These are phyloP conservation scores for Drosophila pandora DNA, from an alignment of 1,140 invertebrate genomes.

Conservation along the genomic window DNA sequence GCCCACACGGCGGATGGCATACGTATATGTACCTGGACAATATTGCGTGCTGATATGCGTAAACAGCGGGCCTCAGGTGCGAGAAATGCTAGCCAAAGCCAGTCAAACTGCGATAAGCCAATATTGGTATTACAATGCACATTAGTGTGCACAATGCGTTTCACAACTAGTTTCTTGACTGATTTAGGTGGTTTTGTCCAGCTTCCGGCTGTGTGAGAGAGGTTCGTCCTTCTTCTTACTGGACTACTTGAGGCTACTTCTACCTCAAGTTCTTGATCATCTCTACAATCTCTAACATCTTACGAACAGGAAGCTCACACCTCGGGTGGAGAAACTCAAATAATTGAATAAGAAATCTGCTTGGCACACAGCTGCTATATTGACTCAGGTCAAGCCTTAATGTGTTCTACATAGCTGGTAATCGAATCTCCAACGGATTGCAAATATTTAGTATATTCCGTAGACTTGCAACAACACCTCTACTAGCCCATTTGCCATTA, in stretches of 20 bases:
- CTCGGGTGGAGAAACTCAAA: neutral
- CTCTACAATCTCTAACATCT: neutral
- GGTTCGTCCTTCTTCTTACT: too few species aligned
- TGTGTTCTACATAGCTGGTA: constrained; percentile 52
- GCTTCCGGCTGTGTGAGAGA: neutral
- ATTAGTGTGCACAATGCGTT: constrained; percentile 3
- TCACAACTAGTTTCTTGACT: constrained; percentile 9
- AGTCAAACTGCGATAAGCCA: constrained; percentile 15
- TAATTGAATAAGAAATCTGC: neutral
- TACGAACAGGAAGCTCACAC: neutral
- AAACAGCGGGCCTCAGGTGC: constrained; percentile 25
- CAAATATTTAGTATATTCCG: constrained; percentile 38
- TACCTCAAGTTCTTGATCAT: neutral
- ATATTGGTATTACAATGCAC: constrained; percentile 9
- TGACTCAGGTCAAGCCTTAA: constrained; percentile 46
- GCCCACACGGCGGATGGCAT: constrained; percentile 20
- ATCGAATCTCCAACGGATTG: constrained; percentile 33
- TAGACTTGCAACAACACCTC: neutral
- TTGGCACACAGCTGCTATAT: constrained; percentile 11
- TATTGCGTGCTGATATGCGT: constrained; percentile 52
- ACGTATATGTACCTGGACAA: constrained; percentile 19
- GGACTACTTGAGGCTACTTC: neutral
- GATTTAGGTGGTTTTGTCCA: neutral
- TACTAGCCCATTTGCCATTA: constrained; percentile 24
- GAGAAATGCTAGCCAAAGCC: constrained; percentile 8